These are phyloP conservation scores for Corythucha ciliata DNA, from an alignment of 2,888 invertebrate species.

Conservation along the genomic window DNA sequence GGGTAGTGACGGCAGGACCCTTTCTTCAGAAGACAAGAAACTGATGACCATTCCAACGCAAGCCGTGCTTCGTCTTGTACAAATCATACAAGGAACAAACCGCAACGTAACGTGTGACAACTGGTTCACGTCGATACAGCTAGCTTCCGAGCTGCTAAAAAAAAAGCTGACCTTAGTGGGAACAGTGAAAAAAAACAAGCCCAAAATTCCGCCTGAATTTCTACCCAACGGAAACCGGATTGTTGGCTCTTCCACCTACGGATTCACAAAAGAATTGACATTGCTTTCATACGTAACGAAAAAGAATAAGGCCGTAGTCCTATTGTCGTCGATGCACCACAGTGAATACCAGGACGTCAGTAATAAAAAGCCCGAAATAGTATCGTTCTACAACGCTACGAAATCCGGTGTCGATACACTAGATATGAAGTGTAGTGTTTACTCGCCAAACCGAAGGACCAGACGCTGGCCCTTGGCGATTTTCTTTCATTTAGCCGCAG, in stretches of 20 bases:
- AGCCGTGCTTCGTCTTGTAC: slow-evolving; percentile 34
- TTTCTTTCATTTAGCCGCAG: slow-evolving; percentile 4
- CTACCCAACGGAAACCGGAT: slow-evolving; percentile 9
- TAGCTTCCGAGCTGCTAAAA: slow-evolving; percentile 29
- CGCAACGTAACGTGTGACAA: slow-evolving; percentile 38
- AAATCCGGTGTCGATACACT: neutral
- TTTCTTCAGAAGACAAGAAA: slow-evolving; percentile 35
- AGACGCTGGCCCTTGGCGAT: slow-evolving; percentile 14
- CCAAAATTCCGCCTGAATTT: slow-evolving; percentile 26
- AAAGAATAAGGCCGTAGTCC: slow-evolving; percentile 22
- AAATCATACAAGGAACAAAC: slow-evolving; percentile 36
- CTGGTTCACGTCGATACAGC: slow-evolving; percentile 38
- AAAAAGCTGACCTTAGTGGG: slow-evolving; percentile 23
- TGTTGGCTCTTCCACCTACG: slow-evolving; percentile 17
- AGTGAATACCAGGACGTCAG: neutral
- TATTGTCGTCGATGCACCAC: slow-evolving; percentile 26
- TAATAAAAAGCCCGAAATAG: slow-evolving; percentile 5
- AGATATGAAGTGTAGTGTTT: neutral
- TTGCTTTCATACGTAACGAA: slow-evolving; percentile 26
- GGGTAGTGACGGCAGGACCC: slow-evolving; percentile 35
- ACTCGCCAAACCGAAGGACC: slow-evolving; percentile 15
- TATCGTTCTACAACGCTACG: too few relatives aligned
- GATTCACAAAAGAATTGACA: slow-evolving; percentile 24
- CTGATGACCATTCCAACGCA: slow-evolving; percentile 36
- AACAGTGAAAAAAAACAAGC: slow-evolving; percentile 25